Evolutionary conservation across 2,888 invertebrate species (phyloP).

Genomic region (Eupsilia transversa): DNA sequence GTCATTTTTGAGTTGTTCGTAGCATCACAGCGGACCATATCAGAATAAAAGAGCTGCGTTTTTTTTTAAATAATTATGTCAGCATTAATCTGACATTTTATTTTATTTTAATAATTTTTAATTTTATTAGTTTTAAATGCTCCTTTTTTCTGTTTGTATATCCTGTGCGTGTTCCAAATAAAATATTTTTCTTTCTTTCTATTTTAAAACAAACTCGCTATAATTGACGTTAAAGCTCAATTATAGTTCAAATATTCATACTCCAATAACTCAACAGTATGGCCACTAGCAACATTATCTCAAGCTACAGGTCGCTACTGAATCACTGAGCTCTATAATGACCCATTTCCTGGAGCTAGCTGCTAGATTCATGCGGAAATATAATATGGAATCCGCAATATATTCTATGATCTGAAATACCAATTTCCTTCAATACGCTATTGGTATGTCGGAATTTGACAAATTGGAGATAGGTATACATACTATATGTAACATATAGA

Average conservation of each 20-base stretch:
- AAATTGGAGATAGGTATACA: neutral
- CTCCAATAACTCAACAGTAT: neutral
- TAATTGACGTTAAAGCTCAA: neutral
- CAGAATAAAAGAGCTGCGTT: too few species aligned
- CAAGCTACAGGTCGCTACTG: slow-evolving; percentile 44
- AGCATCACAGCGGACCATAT: too few species aligned
- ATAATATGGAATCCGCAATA: slow-evolving; percentile 6
- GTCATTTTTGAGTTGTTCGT: too few species aligned
- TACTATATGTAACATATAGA: too few species aligned
- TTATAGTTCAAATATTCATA: neutral
- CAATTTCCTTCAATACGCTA: slow-evolving; percentile 29
- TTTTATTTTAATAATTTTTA: too few species aligned
- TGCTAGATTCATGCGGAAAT: slow-evolving; percentile 20
- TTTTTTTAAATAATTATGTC: too few species aligned
- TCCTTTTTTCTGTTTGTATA: too few species aligned
- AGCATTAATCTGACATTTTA: too few species aligned
- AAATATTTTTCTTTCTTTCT: too few species aligned
- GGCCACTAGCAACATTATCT: neutral
- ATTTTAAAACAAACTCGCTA: neutral
- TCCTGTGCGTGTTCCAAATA: too few species aligned
- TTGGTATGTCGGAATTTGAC: neutral
- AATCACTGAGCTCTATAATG: slow-evolving; percentile 42
- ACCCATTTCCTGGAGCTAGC: slow-evolving; percentile 48
- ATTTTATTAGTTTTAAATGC: too few species aligned
- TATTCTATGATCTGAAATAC: slow-evolving; percentile 21